phyloP scores from a whole-genome alignment of 2,113 vertebrate genomes.

The Leuciscus idus region DNA sequence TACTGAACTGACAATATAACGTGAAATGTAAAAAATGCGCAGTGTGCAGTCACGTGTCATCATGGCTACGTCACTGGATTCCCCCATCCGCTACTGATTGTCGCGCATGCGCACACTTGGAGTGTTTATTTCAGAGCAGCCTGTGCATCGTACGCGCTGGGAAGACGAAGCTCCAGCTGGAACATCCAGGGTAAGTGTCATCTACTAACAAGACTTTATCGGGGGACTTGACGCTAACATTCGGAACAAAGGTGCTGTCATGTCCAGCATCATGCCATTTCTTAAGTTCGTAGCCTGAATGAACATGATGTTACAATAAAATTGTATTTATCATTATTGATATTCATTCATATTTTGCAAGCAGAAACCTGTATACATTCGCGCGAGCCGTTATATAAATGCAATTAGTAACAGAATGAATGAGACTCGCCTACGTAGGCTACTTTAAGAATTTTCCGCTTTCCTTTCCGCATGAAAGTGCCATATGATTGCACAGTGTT shows the following conservation, averaged over 20 bases:
- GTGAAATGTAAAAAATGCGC: constrained; percentile 16
- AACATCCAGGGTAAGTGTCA: constrained; percentile 13
- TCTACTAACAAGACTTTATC: background rate
- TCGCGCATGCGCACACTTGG: constrained; percentile 60
- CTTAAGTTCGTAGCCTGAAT: background rate
- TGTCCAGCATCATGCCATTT: background rate
- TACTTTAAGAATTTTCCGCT: background rate
- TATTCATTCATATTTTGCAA: background rate
- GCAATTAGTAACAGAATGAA: background rate
- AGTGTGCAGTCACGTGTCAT: constrained; percentile 47
- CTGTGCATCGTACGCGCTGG: background rate
- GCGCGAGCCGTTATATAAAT: background rate
- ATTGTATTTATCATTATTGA: background rate
- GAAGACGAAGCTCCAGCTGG: constrained; percentile 23
- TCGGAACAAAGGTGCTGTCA: background rate
- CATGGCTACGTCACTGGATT: constrained; percentile 66
- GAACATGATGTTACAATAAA: background rate
- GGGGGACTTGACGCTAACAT: background rate
- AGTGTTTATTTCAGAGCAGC: background rate
- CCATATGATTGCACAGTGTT: constrained; percentile 34
- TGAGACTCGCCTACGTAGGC: background rate
- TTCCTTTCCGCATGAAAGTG: constrained; percentile 1
- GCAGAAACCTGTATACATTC: background rate
- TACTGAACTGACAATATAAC: background rate
- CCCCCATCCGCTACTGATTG: constrained; percentile 39